Conservation (phyloP, 1,140 invertebrate genomes). For the Coelopa frigida region DNA sequence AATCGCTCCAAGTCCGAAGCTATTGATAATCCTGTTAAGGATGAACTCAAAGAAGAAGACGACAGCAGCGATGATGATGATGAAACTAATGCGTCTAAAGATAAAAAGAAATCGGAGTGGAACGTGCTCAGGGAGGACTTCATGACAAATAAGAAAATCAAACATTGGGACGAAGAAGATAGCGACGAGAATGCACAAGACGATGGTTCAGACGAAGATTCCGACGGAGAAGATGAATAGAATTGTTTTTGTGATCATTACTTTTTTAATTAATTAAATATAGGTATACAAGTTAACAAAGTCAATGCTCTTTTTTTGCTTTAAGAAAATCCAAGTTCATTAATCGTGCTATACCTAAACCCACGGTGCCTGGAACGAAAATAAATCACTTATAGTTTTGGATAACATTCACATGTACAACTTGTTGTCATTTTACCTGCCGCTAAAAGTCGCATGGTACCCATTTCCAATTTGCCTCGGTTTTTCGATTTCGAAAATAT, state of each 20-base stretch:
- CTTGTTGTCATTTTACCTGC: neutral
- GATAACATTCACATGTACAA: neutral
- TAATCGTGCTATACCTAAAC: constrained; percentile 10
- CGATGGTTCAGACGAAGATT: constrained; percentile 8
- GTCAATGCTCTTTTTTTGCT: neutral
- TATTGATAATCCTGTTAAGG: constrained; percentile 50
- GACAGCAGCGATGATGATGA: constrained; percentile 38
- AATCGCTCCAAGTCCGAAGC: constrained; percentile 53
- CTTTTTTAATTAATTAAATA: neutral
- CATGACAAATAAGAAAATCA: constrained; percentile 80
- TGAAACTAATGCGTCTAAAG: constrained; percentile 6
- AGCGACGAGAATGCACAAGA: constrained; percentile 42
- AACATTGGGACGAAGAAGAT: constrained; percentile 83
- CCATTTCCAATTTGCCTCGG: constrained; percentile 6
- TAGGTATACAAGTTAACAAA: neutral
- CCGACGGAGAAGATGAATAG: constrained; percentile 7
- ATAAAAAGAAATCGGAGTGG: constrained; percentile 48
- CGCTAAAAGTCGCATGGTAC: constrained; percentile 9
- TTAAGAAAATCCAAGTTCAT: constrained; percentile 10
- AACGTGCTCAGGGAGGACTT: constrained; percentile 69
- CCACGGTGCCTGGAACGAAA: constrained; percentile 6
- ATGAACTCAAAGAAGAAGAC: constrained; percentile 43
- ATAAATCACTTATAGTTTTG: neutral
- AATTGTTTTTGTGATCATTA: constrained; percentile 2
- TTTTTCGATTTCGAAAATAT: constrained; percentile 16